Evolutionary conservation across 2,888 invertebrate genomes (phyloP).

Genomic region (Bombyx huttoni): DNA sequence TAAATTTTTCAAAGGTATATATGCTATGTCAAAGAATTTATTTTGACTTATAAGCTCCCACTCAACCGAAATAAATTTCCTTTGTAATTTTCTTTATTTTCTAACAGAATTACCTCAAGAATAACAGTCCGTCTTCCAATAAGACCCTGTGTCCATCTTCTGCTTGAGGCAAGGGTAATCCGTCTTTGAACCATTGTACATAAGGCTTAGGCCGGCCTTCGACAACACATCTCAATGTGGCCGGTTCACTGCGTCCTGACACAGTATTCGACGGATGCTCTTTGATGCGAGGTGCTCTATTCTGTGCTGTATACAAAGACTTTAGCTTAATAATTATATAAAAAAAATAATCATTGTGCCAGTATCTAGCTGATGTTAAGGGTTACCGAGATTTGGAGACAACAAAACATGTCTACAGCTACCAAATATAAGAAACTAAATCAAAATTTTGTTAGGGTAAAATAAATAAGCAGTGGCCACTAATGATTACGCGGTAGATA

Average conservation of each 20-base stretch:
- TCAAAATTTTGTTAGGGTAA: too few relatives aligned
- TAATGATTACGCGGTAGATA: too few relatives aligned
- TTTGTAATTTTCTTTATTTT: conserved; percentile 8
- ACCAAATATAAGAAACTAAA: too few relatives aligned
- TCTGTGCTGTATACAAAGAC: conserved; percentile 76
- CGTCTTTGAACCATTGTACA: conserved; percentile 96
- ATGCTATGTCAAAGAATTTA: too few relatives aligned
- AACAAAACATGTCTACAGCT: too few relatives aligned
- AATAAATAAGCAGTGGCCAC: too few relatives aligned
- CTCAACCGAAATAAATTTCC: too few relatives aligned
- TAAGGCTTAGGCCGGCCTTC: conserved; percentile 93
- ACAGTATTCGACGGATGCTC: conserved; percentile 98
- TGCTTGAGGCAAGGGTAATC: conserved; percentile 82
- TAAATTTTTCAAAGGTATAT: too few relatives aligned
- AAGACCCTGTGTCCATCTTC: conserved; percentile 92
- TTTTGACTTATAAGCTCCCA: too few relatives aligned
- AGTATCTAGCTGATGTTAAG: too few relatives aligned
- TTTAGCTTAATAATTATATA: not conserved
- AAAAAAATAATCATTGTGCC: too few relatives aligned
- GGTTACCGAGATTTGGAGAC: too few relatives aligned
- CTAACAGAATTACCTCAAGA: conserved; percentile 73
- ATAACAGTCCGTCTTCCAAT: conserved; percentile 93
- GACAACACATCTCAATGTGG: conserved; percentile 96
- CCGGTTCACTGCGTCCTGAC: conserved; percentile 96
- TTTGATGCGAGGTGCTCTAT: conserved; percentile 92